Evolutionary conservation across 2,797 vertebrate species (phyloP), one percentile per base, ranked within the genome.

Genomic region (Neosilurus mollespiculum): DNA sequence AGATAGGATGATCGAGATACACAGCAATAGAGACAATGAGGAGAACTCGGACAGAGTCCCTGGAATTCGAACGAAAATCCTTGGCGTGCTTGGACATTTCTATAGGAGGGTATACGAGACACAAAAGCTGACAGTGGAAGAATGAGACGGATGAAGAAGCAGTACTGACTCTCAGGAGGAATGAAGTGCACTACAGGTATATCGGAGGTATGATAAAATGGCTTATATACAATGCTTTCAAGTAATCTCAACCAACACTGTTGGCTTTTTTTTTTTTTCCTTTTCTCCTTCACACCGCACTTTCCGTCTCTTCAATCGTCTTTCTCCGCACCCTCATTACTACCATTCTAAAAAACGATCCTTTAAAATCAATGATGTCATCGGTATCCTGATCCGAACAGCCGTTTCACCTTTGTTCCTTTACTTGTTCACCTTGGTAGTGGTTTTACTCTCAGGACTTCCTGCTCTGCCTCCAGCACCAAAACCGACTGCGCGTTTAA

Each of bases 351-450:
- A 67, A 72, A 83, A 56, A 76, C 82, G 56, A 22, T 66, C 12
- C 34, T 84, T 80, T 51, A 59, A 75, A 75, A 30, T 34, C 72
- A 24, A 30, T 54, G 43, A 71, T 78, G 20, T 73, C 58, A 22
- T 54, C 15, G 11, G 69, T 30, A 61, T 43, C 77, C 72, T 49
- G 37, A 64, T 62, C 34, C 67, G 30, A 66, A 75, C 49, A 30
- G 30, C 7, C 12, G 14, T 76, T 72, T 70, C 37, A 69, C 18
- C 18, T 54, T 54, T 65, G 30, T 51, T 62, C 18, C 12, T 81
- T 86, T 83, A 98, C 95, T 96, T 97, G 92, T 95, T 97, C 89
- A 96, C 93, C 93, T 97, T 98, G 88, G 93, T 93, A 56, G 93
- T 93, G 83, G 94, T 93, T 95, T 96, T 98, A 67, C 82, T 85